Evolutionary conservation across 1,140 invertebrate species (phyloP).

Genomic region (Diabrotica virgifera): DNA sequence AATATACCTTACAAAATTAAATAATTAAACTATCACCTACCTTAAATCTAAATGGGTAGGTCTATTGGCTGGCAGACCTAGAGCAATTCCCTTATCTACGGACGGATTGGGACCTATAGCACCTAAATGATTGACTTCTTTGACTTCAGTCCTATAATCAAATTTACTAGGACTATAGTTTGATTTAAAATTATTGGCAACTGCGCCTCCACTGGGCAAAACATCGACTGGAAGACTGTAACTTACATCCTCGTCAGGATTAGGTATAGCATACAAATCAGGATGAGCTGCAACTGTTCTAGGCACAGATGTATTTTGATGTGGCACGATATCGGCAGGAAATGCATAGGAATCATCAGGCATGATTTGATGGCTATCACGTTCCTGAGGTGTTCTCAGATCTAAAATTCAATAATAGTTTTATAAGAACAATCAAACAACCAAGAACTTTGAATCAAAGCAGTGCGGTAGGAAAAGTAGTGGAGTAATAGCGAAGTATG

Average conservation of each 20-base stretch:
- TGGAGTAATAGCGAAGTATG: no score
- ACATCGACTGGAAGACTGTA: conserved; percentile 46
- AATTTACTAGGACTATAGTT: conserved; percentile 33
- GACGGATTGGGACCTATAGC: conserved; percentile 15
- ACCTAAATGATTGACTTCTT: conserved; percentile 17
- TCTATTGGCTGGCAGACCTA: conserved; percentile 23
- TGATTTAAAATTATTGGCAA: conserved; percentile 9
- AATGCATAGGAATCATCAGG: conserved; percentile 46
- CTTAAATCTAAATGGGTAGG: conserved; percentile 46
- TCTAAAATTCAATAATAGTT: neutral
- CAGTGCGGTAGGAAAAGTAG: no score
- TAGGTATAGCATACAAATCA: conserved; percentile 36
- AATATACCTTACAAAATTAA: no score
- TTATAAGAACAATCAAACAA: no score
- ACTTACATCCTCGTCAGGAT: conserved; percentile 41
- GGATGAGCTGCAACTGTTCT: conserved; percentile 30
- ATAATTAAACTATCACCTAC: conserved; percentile 23
- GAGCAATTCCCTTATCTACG: conserved; percentile 22
- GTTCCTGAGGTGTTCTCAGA: conserved; percentile 28
- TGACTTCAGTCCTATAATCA: conserved; percentile 19
- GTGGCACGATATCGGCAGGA: conserved; percentile 42
- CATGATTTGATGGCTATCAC: conserved; percentile 35
- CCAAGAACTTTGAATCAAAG: no score
- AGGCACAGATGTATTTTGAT: conserved; percentile 23
- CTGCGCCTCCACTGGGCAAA: conserved; percentile 21